Conservation (phyloP, 2,888 invertebrate genomes). For the Plagodis pulveraria region DNA sequence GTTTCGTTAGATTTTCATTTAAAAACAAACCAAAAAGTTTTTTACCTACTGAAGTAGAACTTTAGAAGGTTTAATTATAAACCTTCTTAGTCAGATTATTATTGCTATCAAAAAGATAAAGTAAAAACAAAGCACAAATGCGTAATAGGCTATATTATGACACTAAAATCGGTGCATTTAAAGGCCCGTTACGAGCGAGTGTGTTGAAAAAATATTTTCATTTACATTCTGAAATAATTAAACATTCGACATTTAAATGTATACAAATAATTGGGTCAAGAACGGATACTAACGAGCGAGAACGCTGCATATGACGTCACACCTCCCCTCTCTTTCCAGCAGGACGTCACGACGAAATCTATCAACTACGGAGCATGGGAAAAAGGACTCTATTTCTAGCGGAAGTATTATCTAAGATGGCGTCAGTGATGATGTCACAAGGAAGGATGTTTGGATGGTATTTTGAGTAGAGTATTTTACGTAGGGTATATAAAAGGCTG, state of each 20-base stretch:
- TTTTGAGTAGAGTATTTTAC: constrained; percentile 17
- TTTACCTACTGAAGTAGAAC: no score
- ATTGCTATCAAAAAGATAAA: no score
- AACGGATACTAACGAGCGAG: constrained; percentile 35
- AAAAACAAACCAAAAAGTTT: no score
- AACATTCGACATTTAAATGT: constrained; percentile 8
- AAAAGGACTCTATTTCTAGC: constrained; percentile 4
- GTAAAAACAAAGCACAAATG: no score
- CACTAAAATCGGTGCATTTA: no score
- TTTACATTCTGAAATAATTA: no score
- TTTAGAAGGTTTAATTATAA: no score
- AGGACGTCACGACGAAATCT: constrained; percentile 41
- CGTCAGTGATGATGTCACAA: constrained; percentile 30
- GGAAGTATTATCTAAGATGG: constrained; percentile 17
- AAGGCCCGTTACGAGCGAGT: no score
- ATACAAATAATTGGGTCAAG: constrained; percentile 26
- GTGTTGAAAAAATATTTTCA: no score
- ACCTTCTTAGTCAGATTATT: no score
- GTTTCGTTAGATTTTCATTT: no score
- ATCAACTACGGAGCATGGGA: constrained; percentile 20
- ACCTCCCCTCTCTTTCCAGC: constrained; percentile 41
- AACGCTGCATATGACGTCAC: constrained; percentile 50
- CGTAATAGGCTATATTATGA: no score
- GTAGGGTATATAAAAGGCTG: constrained; percentile 9
- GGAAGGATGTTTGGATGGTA: constrained; percentile 16